phyloP scores from a whole-genome alignment of 2,113 vertebrate species.

The Genyomyrus donnyi region DNA sequence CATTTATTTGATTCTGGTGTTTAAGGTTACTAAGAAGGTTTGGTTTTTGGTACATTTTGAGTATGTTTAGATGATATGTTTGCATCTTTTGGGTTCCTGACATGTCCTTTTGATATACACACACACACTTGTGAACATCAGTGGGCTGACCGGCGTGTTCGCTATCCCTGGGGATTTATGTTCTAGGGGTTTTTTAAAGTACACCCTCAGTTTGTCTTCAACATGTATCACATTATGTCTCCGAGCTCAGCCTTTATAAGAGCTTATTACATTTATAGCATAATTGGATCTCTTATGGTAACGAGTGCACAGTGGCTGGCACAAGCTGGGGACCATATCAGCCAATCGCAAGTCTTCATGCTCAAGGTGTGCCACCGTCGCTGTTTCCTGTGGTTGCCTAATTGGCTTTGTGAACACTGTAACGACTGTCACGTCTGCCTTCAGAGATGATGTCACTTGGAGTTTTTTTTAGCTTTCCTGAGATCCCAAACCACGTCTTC shows the following conservation, averaged over 20 bases:
- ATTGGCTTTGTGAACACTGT: slow-evolving; percentile 45
- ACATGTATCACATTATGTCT: background rate
- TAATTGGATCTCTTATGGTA: slow-evolving; percentile 20
- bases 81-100: background rate
- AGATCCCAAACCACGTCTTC: background rate
- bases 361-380: slow-evolving; percentile 42
- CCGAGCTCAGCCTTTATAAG: background rate
- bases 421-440: background rate
- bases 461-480: background rate
- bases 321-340: slow-evolving; percentile 25
- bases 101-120: background rate
- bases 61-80: background rate
- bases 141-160: background rate
- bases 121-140: background rate
- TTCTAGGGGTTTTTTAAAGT: background rate
- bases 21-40: background rate
- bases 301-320: slow-evolving; percentile 12
- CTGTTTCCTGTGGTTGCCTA: slow-evolving; percentile 47
- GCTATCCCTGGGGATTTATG: background rate
- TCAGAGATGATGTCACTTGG: slow-evolving; percentile 30
- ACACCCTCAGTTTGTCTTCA: background rate
- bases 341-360: slow-evolving; percentile 37
- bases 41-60: background rate
- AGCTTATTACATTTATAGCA: background rate
- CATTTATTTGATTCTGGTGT: background rate